Conservation (phyloP, 1,140 invertebrate species). For the Drosophila pseudoananassae region DNA sequence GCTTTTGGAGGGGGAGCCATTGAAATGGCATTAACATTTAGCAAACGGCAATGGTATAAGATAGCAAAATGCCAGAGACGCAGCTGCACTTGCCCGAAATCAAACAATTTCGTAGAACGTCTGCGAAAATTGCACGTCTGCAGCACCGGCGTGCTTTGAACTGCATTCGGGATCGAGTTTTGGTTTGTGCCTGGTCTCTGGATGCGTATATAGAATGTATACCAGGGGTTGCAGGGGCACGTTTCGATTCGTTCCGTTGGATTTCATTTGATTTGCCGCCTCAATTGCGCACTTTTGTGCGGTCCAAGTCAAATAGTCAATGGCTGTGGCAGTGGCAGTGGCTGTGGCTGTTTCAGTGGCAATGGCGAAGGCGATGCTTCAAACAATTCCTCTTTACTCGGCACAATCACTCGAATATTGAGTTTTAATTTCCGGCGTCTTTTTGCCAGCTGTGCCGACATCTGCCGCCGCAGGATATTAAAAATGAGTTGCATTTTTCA, state of each 20-base stretch:
- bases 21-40: slow-evolving; percentile 82
- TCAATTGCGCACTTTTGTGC: slow-evolving; percentile 80
- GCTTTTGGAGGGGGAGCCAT: slow-evolving; percentile 49
- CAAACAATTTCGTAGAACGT: slow-evolving; percentile 73
- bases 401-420: slow-evolving; percentile 77
- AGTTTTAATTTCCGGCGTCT: slow-evolving; percentile 78
- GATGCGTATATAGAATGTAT: slow-evolving; percentile 14
- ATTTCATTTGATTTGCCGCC: slow-evolving; percentile 81
- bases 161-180: slow-evolving; percentile 8
- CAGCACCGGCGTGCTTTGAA: slow-evolving; percentile 14
- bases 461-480: slow-evolving; percentile 77
- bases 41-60: slow-evolving; percentile 73
- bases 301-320: slow-evolving; percentile 72
- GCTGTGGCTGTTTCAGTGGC: slow-evolving; percentile 29
- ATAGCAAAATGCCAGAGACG: slow-evolving; percentile 69
- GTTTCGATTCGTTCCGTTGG: slow-evolving; percentile 72
- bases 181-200: neutral
- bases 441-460: slow-evolving; percentile 57
- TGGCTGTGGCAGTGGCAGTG: slow-evolving; percentile 45
- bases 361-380: slow-evolving; percentile 19
- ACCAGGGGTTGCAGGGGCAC: slow-evolving; percentile 44
- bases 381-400: slow-evolving; percentile 45
- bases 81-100: slow-evolving; percentile 77
- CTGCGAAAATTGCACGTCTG: slow-evolving; percentile 63
- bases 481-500: slow-evolving; percentile 75